phyloP scores from a whole-genome alignment of 2,113 vertebrate species.

The Campylomormyrus tamandua region DNA sequence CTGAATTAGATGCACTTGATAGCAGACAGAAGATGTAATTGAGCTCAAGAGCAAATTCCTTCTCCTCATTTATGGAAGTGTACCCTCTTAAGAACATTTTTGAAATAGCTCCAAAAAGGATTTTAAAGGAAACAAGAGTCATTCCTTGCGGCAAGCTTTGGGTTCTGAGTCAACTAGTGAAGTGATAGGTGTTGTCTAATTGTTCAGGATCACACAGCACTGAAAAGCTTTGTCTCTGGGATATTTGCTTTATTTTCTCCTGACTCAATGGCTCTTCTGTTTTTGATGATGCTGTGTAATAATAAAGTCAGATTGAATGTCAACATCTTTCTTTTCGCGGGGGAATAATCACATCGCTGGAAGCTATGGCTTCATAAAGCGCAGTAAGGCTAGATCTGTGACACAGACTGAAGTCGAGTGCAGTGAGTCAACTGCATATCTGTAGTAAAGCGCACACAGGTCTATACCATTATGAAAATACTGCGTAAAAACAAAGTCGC shows the following conservation, averaged over 20 bases:
- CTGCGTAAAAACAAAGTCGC: not conserved
- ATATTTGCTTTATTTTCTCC: not conserved
- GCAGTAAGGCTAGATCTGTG: constrained; percentile 7
- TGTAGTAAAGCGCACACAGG: not conserved
- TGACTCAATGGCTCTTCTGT: not conserved
- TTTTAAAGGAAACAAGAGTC: constrained; percentile 40
- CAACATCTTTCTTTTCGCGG: not conserved
- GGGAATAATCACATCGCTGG: not conserved
- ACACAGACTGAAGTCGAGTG: not conserved
- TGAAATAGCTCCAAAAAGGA: constrained; percentile 39
- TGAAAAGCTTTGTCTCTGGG: not conserved
- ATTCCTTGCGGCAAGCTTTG: constrained; percentile 16
- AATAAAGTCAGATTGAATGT: constrained; percentile 16
- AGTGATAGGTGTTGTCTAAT: constrained; percentile 15
- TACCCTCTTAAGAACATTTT: constrained; percentile 36
- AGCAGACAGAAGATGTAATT: constrained; percentile 20
- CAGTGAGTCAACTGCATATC: not conserved
- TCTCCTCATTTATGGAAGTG: constrained; percentile 14
- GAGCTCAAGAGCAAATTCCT: constrained; percentile 11
- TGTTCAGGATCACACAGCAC: constrained; percentile 3
- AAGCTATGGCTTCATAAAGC: not conserved
- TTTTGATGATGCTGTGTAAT: not conserved
- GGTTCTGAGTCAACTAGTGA: constrained; percentile 18
- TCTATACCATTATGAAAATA: not conserved
- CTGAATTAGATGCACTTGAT: constrained; percentile 27